Percentiles rank a stretch among this genome's conserved stretches.
These are phyloP conservation scores for Luperina testacea DNA, from an alignment of 2,888 invertebrate species.

Conservation along the genomic window DNA sequence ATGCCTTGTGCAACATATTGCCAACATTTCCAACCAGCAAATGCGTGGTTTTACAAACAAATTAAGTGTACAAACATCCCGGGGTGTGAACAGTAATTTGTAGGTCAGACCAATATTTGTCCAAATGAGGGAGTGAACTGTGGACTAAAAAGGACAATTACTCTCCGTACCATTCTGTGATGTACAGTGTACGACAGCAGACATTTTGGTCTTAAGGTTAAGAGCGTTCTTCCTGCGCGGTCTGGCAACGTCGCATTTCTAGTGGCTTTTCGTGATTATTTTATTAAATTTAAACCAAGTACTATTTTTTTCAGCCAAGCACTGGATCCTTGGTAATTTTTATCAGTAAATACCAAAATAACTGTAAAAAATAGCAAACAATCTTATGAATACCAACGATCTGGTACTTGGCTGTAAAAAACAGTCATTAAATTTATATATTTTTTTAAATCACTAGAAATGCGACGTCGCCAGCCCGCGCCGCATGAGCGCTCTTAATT, in stretches of 20 bases:
- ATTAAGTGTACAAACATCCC: conserved; percentile 17
- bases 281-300: background rate
- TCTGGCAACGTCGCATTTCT: too few species aligned
- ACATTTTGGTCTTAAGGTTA: background rate
- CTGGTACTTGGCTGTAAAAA: too few species aligned
- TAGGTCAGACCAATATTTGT: conserved; percentile 42
- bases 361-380: too few species aligned
- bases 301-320: background rate
- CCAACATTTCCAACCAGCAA: background rate
- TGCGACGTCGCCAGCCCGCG: background rate
- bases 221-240: too few species aligned
- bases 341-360: too few species aligned
- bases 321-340: too few species aligned
- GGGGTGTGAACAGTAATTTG: conserved; percentile 8
- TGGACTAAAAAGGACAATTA: background rate
- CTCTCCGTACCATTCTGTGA: background rate
- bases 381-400: too few species aligned
- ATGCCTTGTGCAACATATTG: background rate
- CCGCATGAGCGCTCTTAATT: background rate
- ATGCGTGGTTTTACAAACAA: conserved; percentile 20
- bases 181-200: too few species aligned
- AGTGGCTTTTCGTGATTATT: background rate
- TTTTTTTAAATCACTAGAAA: too few species aligned
- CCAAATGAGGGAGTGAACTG: background rate
- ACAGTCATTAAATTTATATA: too few species aligned